Conservation (phyloP, 2,797 vertebrate genomes). For the Leuciscus waleckii region DNA sequence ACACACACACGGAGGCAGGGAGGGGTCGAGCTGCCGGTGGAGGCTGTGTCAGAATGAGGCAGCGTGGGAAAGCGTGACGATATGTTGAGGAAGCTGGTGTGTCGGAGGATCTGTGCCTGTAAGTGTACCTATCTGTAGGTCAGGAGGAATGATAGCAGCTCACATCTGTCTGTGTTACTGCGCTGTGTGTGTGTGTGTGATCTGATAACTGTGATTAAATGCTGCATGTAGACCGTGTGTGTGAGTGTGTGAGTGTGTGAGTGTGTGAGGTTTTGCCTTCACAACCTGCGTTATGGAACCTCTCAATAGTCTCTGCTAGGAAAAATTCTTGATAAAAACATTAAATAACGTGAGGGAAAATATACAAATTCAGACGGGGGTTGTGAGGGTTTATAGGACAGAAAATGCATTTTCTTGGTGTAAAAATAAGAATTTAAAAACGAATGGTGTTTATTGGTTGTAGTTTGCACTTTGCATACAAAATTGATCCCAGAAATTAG, state of each 20-base stretch:
- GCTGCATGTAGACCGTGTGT: conserved; percentile 19
- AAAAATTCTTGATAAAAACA: neutral
- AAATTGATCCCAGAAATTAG: neutral
- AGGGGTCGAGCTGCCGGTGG: conserved; percentile 37
- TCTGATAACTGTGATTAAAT: conserved; percentile 30
- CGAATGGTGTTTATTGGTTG: neutral
- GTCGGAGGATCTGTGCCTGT: conserved; percentile 80
- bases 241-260: conserved; percentile 37
- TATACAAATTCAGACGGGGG: accelerated
- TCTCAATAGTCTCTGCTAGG: neutral
- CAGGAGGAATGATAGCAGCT: neutral
- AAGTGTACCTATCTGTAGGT: conserved; percentile 61
- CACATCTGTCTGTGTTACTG: conserved; percentile 66
- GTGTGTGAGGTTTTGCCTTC: conserved; percentile 19
- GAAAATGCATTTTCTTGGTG: neutral
- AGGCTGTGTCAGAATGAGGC: conserved; percentile 55
- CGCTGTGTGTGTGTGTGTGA: conserved; percentile 13
- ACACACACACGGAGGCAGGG: conserved; percentile 27
- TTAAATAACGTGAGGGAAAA: neutral
- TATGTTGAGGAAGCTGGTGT: conserved; percentile 82
- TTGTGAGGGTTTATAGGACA: neutral
- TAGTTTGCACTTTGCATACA: neutral
- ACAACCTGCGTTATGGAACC: neutral
- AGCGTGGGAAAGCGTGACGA: conserved; percentile 57
- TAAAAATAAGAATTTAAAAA: neutral